phyloP scores from a whole-genome alignment of 2,797 vertebrate species.

The Ctenopoma multispine region DNA sequence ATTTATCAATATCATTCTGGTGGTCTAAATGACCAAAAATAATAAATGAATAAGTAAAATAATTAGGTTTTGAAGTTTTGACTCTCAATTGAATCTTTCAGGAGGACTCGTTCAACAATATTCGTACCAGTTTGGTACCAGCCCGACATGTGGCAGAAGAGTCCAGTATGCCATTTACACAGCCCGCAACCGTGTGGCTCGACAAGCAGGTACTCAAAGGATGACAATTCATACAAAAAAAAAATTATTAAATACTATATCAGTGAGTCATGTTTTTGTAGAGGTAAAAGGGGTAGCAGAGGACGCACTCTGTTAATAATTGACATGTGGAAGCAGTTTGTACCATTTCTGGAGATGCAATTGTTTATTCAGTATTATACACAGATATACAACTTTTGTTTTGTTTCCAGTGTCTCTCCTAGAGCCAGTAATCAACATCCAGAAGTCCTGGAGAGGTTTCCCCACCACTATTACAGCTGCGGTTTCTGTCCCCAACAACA shows the following conservation, averaged over 20 bases:
- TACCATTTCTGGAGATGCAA: rapidly evolving
- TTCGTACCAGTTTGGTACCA: slow-evolving; percentile 86
- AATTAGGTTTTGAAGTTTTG: background rate
- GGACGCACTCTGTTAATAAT: slow-evolving; percentile 40
- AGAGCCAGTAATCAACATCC: slow-evolving; percentile 80
- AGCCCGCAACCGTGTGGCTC: slow-evolving; percentile 52
- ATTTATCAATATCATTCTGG: background rate
- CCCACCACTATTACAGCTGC: slow-evolving; percentile 85
- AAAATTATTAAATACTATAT: too few relatives aligned
- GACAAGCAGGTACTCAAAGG: slow-evolving; percentile 73
- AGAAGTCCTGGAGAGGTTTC: slow-evolving; percentile 77
- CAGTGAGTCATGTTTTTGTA: slow-evolving; percentile 39
- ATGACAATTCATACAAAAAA: background rate
- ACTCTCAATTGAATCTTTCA: slow-evolving; percentile 57
- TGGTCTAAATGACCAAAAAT: background rate
- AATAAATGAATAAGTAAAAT: too few relatives aligned
- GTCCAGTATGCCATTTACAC: slow-evolving; percentile 71
- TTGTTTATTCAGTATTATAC: background rate
- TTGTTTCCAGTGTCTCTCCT: slow-evolving; percentile 71
- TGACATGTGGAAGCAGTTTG: background rate
- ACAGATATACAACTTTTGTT: background rate
- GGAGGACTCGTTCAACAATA: slow-evolving; percentile 93
- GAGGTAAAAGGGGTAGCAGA: slow-evolving; percentile 1
- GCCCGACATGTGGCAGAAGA: slow-evolving; percentile 80
- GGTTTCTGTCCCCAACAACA: slow-evolving; percentile 85